Base-by-base conservation (phyloP, 2,888 invertebrate species). In the Nemurella pictetii region DNA sequence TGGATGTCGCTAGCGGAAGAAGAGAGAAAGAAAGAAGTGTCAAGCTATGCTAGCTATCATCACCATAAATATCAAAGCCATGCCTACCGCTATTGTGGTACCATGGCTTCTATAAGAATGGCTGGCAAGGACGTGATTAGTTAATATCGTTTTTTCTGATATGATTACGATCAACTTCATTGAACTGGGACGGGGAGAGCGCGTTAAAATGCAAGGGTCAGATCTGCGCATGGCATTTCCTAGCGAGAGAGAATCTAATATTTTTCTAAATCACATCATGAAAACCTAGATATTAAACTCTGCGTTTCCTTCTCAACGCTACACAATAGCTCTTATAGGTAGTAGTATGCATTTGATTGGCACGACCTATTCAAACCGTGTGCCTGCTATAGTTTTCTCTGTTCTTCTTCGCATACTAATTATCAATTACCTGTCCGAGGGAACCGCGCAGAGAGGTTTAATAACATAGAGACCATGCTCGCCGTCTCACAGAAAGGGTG, bases 361-460 rank as follows among this genome's bases (percentile, higher is more conserved):
- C 55, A 55, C 55, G 55, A 55, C 55, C 55, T 55, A 55, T 55
- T 55, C 55, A 55, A 55, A 20, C 55, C 55, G 55, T 55, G 55
- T 55, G 55, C 55, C 55, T 55, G 55, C 55, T 55, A 55, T 55
- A 55, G 55, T 55, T 55, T 35, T 55, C 55, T 55, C 55, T 55
- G 55, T 55, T 55, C 55, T 55, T 55, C 55, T 55, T 26, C 85
- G 85, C 83, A 85, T 85, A 85, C 84, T 85, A 85, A 85, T 85
- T 85, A 85, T 85, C 85, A 85, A 83, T 85, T 84, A 85, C 82
- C 55, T 35, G 32, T 26, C 74, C 32, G 27, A 36, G 77, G 36
- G 12, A 27, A 27, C 32, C 55, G 55, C 55, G 55, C 55, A 55
- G 55, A 55, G 55, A 55, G 55, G 55, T 55, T 55, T 55, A 55